Conservation (phyloP, 2,113 vertebrate genomes). For the Bagarius yarrelli region DNA sequence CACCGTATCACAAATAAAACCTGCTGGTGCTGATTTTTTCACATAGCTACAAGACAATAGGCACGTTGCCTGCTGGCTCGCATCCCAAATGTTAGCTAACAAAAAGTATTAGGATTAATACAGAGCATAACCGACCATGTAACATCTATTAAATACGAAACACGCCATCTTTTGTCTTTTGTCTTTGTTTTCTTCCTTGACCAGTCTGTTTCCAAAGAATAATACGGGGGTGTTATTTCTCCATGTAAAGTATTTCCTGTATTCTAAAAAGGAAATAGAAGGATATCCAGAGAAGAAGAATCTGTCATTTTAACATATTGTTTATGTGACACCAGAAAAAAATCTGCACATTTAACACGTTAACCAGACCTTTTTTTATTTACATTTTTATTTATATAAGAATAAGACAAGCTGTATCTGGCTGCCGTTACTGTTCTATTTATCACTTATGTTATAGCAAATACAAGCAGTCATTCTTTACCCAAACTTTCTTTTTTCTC, state of each 20-base stretch:
- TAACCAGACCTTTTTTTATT: neutral
- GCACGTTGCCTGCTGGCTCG: neutral
- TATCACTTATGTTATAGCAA: neutral
- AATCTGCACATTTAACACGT: too few species aligned
- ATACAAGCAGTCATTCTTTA: neutral
- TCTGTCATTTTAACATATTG: too few species aligned
- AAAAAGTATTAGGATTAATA: neutral
- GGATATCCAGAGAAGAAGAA: neutral
- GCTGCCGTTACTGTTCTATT: neutral
- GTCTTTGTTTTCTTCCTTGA: neutral
- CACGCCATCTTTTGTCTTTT: neutral
- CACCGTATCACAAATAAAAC: neutral
- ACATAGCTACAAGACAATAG: neutral
- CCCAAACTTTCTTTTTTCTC: neutral
- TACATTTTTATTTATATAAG: neutral
- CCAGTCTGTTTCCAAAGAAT: neutral
- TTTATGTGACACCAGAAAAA: too few species aligned
- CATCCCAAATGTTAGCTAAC: neutral
- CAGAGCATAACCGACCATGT: neutral
- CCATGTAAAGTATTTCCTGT: neutral
- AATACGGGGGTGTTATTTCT: neutral
- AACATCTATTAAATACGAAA: neutral
- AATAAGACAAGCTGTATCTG: neutral
- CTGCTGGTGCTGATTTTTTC: neutral
- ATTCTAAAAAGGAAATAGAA: neutral